A percentile compares a stretch with the other conserved stretches of the same genome.
Conservation (phyloP, 92 coral and sea anemone species). For the Paragorgia papillata region DNA sequence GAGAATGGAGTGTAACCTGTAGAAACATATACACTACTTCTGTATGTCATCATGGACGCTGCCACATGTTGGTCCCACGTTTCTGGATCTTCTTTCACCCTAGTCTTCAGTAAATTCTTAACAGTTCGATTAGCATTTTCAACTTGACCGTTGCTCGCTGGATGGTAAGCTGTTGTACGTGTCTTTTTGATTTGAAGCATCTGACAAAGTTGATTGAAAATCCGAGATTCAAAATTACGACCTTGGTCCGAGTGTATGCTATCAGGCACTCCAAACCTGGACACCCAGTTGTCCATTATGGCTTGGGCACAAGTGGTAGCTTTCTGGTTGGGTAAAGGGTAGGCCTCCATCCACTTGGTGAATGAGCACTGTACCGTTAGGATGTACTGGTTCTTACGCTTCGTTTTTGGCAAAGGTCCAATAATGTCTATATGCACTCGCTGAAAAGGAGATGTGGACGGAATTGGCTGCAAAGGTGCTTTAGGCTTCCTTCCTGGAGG, state of each 20-base stretch:
- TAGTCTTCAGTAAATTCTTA: neutral
- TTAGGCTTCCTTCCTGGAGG: slow-evolving; percentile 4
- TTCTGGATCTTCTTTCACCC: neutral
- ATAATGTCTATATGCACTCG: slow-evolving; percentile 47
- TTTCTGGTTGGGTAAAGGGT: slow-evolving; percentile 52
- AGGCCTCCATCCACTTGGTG: slow-evolving; percentile 70
- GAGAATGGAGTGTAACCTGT: slow-evolving; percentile 51
- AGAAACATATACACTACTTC: slow-evolving; percentile 49
- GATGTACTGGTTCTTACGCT: slow-evolving; percentile 43
- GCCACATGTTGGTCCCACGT: slow-evolving; percentile 37
- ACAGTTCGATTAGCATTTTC: slow-evolving; percentile 24
- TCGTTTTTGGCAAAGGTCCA: slow-evolving; percentile 48
- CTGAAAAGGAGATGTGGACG: neutral
- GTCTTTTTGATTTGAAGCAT: slow-evolving; percentile 55
- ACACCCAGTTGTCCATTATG: slow-evolving; percentile 56
- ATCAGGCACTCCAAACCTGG: slow-evolving; percentile 51
- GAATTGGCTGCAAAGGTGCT: slow-evolving; percentile 2
- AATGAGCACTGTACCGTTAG: slow-evolving; percentile 48
- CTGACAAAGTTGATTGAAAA: slow-evolving; percentile 50
- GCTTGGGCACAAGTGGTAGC: slow-evolving; percentile 59
- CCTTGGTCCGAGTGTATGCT: slow-evolving; percentile 62
- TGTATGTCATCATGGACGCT: slow-evolving; percentile 53
- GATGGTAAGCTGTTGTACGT: slow-evolving; percentile 40
- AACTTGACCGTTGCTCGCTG: no score
- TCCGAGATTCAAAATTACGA: slow-evolving; percentile 51